Evolutionary conservation across 1,140 invertebrate species (phyloP), one percentile per base, ranked within the genome.

Genomic region (Rhagoletis zephyria): DNA sequence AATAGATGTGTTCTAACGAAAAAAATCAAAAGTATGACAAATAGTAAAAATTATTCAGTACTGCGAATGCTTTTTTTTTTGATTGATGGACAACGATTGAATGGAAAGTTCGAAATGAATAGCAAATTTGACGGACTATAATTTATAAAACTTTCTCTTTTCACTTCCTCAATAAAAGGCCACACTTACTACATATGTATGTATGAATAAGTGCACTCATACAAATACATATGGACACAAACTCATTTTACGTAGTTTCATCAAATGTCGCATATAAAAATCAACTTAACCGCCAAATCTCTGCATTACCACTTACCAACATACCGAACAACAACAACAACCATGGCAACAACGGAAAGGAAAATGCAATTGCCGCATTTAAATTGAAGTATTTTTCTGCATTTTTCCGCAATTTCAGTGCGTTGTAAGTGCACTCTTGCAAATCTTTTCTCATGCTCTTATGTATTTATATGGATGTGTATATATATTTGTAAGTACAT

Each of bases 311-410:
- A 14, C 67, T 48, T 0, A 74, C 0, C 40, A 81, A n/a, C 30
- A 30, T 30, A 30, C 30, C 30, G 12, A 1, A 56, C 74, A 59
- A 19, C n/a, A n/a, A 30, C 30, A 30, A 30, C 0, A 30, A 30
- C 30, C 0, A 30, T 30, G 30, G 30, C 19, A 81, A 6, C 12
- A 4, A 14, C 67, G 67, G 12, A 40, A 16, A 42, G 42, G 45
- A 9, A 81, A 59, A 81, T 81, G 51, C 74, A 81, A 81, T 81
- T 56, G 74, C 51, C 74, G 48, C 74, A 56, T 81, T 59, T 81
- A 81, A 81, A 81, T 81, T 81, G 74, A 81, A 19, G 74, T 81
- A 81, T 81, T 81, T 30, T 59, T 81, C 6, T 19, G 48, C 74
- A 19, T 16, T 81, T 81, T 81, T 56, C 48, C 74, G 19, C 74